Base-by-base conservation (phyloP, 2,797 vertebrate species). In the Pitangus sulphuratus region DNA sequence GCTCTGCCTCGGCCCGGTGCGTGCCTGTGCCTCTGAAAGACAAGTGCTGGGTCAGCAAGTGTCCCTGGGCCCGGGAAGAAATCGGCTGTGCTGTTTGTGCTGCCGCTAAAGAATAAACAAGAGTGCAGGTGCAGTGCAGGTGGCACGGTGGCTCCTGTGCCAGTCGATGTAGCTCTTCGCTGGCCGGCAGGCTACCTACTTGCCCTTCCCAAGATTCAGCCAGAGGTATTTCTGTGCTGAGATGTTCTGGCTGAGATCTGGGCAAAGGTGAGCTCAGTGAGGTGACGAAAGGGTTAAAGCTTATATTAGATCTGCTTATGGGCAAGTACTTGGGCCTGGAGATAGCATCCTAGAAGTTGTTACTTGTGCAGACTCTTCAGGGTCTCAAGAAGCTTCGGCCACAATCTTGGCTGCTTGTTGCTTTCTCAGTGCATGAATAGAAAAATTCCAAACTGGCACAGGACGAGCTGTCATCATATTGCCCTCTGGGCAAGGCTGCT, bases 301-400 rank as follows among this genome's bases (percentile, higher is more conserved):
- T 58, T 58, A 6, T 2, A 2, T 39, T 25, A 1, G 30, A 69
- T 40, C 13, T 8, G 19, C 3, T 0, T 28, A 0, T 31, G 12
- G 40, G 10, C 42, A 35, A 65, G 17, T 37, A 14, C 20, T 33
- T 0, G 0, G 16, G 21, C 40, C 28, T 60, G 61, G 39, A 68
- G 31, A 12, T 3, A 18, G 42, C 22, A 13, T 61, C 35, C 28
- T 31, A 13, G 54, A 50, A 47, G 21, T 31, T 61, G n/a, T 40
- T 75, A 22, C 6, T 54, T 12, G 0, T 37, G 40, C 45, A 61
- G 39, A 4, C 4, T 30, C 35, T 66, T n/a, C 37, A 71, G 68
- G 33, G 50, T 64, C 48, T 81, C 15, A 1, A 28, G 39, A 51
- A 61, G 15, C 47, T 85, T 61, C 76, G 37, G 35, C 37, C n/a